A percentile compares a stretch with the other conserved stretches of the same genome.
Conservation (phyloP, 2,888 invertebrate genomes). For the Empis stercorea region DNA sequence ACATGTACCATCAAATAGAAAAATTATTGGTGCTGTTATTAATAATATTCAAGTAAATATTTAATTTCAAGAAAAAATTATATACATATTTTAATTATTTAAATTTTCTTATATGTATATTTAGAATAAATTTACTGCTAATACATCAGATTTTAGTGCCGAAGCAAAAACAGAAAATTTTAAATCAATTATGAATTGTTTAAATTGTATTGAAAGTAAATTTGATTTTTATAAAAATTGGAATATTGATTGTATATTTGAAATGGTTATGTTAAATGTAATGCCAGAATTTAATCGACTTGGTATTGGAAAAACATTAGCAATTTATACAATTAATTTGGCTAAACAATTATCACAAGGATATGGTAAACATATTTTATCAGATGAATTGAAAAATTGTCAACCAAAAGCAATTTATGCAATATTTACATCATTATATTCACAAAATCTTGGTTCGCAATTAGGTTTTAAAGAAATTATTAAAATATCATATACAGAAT, state of each 20-base stretch:
- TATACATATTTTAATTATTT: background rate
- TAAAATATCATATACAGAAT: conserved; percentile 41
- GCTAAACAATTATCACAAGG: conserved; percentile 34
- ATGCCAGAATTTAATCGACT: conserved; percentile 36
- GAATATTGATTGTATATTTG: conserved; percentile 43
- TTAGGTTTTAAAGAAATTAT: conserved; percentile 42
- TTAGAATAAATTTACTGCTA: background rate
- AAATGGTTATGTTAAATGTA: conserved; percentile 50
- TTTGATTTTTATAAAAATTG: conserved; percentile 46
- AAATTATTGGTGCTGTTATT: conserved; percentile 47
- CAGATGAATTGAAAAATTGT: conserved; percentile 8
- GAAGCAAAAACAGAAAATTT: conserved; percentile 3
- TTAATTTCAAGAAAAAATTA: too few species aligned
- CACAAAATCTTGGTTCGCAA: conserved; percentile 44
- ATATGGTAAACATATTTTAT: conserved; percentile 27
- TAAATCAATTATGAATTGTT: conserved; percentile 32
- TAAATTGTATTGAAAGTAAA: conserved; percentile 42
- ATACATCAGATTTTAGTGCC: background rate
- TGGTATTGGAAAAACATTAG: conserved; percentile 39
- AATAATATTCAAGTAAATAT: conserved; percentile 53
- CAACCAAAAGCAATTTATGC: conserved; percentile 39
- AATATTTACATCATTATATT: conserved; percentile 45
- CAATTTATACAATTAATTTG: conserved; percentile 39
- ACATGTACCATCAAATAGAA: conserved; percentile 39
- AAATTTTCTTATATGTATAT: background rate